Conservation (phyloP, 2,888 invertebrate genomes). For the Craniophora ligustri region DNA sequence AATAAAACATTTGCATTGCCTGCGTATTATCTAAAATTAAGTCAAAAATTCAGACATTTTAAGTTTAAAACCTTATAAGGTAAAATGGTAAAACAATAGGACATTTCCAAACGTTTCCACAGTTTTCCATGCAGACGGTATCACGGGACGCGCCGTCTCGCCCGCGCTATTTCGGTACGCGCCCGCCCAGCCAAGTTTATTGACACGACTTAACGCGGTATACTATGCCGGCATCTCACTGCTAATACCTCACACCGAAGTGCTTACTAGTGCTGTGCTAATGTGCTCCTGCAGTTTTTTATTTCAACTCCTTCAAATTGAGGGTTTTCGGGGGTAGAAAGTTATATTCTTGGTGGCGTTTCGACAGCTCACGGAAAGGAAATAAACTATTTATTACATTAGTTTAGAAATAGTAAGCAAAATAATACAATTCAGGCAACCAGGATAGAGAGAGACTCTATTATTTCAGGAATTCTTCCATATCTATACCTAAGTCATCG, state of each 20-base stretch:
- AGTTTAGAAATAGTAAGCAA: no score
- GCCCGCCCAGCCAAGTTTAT: constrained; percentile 87
- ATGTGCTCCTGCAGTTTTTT: constrained; percentile 34
- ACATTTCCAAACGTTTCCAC: constrained; percentile 43
- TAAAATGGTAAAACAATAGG: background rate
- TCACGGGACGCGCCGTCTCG: constrained; percentile 75
- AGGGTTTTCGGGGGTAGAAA: no score
- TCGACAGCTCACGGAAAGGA: no score
- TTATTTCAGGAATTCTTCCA: no score
- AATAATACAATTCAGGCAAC: no score
- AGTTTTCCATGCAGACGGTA: constrained; percentile 69
- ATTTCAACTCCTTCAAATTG: constrained; percentile 28
- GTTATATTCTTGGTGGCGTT: no score
- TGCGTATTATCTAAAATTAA: no score
- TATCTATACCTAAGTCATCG: no score
- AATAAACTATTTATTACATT: no score
- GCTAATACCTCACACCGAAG: constrained; percentile 60
- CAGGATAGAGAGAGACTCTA: no score
- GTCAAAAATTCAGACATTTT: no score
- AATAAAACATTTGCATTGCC: no score
- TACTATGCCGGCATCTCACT: constrained; percentile 72
- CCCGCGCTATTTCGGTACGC: constrained; percentile 80
- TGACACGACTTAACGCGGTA: constrained; percentile 76
- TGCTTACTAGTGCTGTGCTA: constrained; percentile 50
- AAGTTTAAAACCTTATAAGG: constrained; percentile 17